A percentile compares a stretch with the other conserved stretches of the same genome.
phyloP scores from a whole-genome alignment of 2,113 vertebrate genomes.

The Sceloporus tristichus region DNA sequence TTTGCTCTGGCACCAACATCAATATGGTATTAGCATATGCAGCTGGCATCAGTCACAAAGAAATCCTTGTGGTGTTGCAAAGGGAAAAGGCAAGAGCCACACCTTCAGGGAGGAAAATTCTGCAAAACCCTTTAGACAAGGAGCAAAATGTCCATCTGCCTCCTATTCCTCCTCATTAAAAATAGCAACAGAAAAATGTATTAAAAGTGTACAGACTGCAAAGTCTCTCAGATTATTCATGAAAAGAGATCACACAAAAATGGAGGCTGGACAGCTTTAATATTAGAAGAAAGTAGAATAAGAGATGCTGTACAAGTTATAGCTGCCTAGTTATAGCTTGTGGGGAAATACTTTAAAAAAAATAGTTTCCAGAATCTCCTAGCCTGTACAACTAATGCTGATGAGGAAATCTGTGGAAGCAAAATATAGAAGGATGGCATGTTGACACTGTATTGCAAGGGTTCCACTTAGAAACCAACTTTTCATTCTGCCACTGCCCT shows the following conservation, averaged over 20 bases:
- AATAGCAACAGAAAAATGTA: neutral
- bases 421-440: no score
- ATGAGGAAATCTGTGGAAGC: no score
- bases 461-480: no score
- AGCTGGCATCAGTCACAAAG: slow-evolving; percentile 28
- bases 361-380: no score
- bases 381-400: no score
- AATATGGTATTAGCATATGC: neutral
- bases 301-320: neutral
- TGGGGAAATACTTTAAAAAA: no score
- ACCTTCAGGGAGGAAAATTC: neutral
- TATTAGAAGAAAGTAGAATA: neutral
- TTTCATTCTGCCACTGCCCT: no score
- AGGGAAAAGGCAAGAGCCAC: neutral
- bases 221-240: neutral
- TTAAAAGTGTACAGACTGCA: neutral
- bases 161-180: neutral
- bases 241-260: neutral
- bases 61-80: neutral
- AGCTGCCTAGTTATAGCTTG: no score
- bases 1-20: slow-evolving; percentile 19
- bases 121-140: neutral
- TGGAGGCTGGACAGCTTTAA: neutral
- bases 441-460: no score
- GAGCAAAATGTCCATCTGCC: neutral